Conservation (phyloP, 2,113 vertebrate genomes). For the Anser brachyrhynchus region DNA sequence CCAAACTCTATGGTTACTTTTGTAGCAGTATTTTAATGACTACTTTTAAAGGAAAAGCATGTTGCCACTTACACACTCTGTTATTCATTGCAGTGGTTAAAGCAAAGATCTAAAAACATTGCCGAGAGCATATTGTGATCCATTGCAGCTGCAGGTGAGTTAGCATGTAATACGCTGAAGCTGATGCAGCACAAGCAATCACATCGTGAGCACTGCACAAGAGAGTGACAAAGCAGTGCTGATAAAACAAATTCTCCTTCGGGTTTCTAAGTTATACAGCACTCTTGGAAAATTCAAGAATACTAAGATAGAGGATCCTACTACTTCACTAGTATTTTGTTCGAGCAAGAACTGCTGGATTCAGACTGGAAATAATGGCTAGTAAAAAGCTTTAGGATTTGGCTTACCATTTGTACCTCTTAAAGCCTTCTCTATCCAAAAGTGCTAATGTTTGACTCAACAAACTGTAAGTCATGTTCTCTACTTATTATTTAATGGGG, state of each 20-base stretch:
- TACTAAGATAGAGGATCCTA: neutral
- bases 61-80: conserved; percentile 27
- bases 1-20: neutral
- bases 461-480: neutral
- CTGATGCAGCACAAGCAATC: neutral
- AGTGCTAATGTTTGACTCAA: neutral
- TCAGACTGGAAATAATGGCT: neutral
- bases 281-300: neutral
- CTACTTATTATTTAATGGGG: neutral
- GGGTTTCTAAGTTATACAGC: neutral
- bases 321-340: neutral
- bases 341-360: neutral
- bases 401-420: neutral
- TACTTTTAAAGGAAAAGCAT: conserved; percentile 58
- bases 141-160: conserved; percentile 15
- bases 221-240: neutral
- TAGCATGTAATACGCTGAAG: neutral
- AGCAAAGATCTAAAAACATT: neutral
- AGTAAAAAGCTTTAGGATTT: conserved; percentile 12
- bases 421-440: neutral
- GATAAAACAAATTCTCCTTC: neutral
- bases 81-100: conserved; percentile 30
- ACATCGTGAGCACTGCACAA: neutral
- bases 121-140: neutral
- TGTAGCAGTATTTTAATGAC: neutral